These are phyloP conservation scores for Carapus acus DNA, from an alignment of 2,797 vertebrate genomes.

Conservation along the genomic window DNA sequence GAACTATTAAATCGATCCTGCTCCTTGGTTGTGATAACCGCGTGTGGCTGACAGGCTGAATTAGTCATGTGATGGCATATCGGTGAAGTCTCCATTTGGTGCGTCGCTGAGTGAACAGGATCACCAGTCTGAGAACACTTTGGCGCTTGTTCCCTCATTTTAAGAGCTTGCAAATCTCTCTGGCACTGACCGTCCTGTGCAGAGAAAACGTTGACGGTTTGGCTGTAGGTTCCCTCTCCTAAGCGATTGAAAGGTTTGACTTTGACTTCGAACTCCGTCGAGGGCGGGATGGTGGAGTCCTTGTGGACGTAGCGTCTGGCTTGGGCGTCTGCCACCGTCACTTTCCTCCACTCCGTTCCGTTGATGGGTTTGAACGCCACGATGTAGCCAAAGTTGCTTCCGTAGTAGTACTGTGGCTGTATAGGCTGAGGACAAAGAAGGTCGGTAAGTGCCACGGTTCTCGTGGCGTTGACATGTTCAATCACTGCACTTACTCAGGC, in stretches of 20 bases:
- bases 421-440: slow-evolving; percentile 77
- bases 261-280: slow-evolving; percentile 87
- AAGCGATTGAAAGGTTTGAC: slow-evolving; percentile 89
- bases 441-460: not conserved
- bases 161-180: slow-evolving; percentile 9
- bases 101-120: slow-evolving; percentile 20
- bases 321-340: slow-evolving; percentile 82
- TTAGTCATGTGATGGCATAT: slow-evolving; percentile 44
- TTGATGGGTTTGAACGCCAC: slow-evolving; percentile 85
- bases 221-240: slow-evolving; percentile 91
- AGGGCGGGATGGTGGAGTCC: slow-evolving; percentile 79
- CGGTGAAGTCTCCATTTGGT: slow-evolving; percentile 23
- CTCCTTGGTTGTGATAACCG: slow-evolving; percentile 36
- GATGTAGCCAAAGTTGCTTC: slow-evolving; percentile 90
- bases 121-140: slow-evolving; percentile 14
- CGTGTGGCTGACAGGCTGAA: slow-evolving; percentile 52
- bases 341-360: slow-evolving; percentile 81
- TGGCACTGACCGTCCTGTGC: slow-evolving; percentile 83
- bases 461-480: not conserved
- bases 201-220: slow-evolving; percentile 79
- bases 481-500: too few relatives aligned
- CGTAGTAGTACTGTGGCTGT: slow-evolving; percentile 89
- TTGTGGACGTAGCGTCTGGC: slow-evolving; percentile 86
- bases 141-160: slow-evolving; percentile 3
- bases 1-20: slow-evolving; percentile 42